A percentile compares a stretch with the other conserved stretches of the same genome.
These are phyloP conservation scores for Gambusia yucatana DNA, from an alignment of 2,797 vertebrate species.

Conservation along the genomic window DNA sequence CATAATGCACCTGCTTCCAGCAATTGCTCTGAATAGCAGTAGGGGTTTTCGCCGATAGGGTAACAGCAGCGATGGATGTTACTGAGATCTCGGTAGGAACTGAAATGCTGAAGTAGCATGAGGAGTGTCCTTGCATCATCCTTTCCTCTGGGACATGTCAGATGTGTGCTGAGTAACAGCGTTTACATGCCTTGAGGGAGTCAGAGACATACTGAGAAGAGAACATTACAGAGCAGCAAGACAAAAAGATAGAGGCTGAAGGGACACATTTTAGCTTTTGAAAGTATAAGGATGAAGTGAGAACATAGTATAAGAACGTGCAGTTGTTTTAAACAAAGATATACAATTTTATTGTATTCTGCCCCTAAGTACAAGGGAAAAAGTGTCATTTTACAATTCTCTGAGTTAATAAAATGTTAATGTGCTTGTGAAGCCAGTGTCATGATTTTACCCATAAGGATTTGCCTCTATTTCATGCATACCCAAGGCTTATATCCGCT, in stretches of 20 bases:
- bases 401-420: neutral
- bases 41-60: neutral
- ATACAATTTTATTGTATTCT: neutral
- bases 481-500: neutral
- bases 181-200: constrained; percentile 31
- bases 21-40: neutral
- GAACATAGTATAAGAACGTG: neutral
- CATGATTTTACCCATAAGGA: neutral
- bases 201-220: constrained; percentile 11
- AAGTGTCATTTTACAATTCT: neutral
- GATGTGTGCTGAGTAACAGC: constrained; percentile 51
- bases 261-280: constrained; percentile 25
- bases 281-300: neutral
- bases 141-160: constrained; percentile 41
- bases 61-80: constrained; percentile 11
- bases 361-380: neutral
- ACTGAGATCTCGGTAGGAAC: constrained; percentile 19
- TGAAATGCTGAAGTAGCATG: constrained; percentile 31
- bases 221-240: constrained; percentile 18
- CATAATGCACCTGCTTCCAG: constrained; percentile 13
- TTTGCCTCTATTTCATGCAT: neutral
- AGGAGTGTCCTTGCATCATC: constrained; percentile 18
- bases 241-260: constrained; percentile 29
- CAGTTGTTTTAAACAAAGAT: neutral
- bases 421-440: neutral